These are phyloP conservation scores for Arge pagana DNA, from an alignment of 2,888 invertebrate genomes.

Conservation along the genomic window DNA sequence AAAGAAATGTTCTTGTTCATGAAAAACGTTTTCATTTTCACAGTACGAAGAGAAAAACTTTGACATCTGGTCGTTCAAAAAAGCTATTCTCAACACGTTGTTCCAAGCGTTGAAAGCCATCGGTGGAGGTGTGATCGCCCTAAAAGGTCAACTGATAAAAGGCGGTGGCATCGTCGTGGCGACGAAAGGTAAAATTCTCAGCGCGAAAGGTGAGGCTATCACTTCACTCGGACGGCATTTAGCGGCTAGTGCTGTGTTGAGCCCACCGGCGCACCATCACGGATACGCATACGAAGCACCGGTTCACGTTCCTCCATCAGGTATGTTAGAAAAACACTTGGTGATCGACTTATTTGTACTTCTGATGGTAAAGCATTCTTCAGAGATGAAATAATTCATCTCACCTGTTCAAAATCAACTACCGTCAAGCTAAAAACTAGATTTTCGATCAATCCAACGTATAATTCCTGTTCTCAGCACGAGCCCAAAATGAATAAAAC, in stretches of 20 bases:
- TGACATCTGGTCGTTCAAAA: slow-evolving; percentile 78
- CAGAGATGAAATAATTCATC: too few relatives aligned
- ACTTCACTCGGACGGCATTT: slow-evolving; percentile 79
- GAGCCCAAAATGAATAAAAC: not conserved
- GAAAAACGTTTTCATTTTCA: not conserved
- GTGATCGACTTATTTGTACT: not conserved
- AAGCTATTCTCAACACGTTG: slow-evolving; percentile 79
- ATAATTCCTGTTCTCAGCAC: not conserved
- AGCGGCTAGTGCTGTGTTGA: slow-evolving; percentile 74
- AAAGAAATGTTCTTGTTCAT: not conserved
- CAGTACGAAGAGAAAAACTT: slow-evolving; percentile 56
- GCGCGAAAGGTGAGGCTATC: slow-evolving; percentile 78
- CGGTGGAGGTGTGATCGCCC: slow-evolving; percentile 82
- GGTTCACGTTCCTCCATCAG: slow-evolving; percentile 1
- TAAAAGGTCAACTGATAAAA: slow-evolving; percentile 87
- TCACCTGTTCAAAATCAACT: too few relatives aligned
- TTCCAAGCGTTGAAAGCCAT: slow-evolving; percentile 88
- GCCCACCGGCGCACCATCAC: slow-evolving; percentile 52
- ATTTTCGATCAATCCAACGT: too few relatives aligned
- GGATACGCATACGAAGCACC: slow-evolving; percentile 30
- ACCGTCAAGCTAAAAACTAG: too few relatives aligned
- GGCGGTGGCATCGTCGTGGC: slow-evolving; percentile 75
- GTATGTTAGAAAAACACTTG: too few relatives aligned
- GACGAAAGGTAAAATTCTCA: slow-evolving; percentile 70
- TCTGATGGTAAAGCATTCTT: not conserved